Conservation (phyloP, 2,888 invertebrate genomes). For the Galeopsomyia nigrocyanea region DNA sequence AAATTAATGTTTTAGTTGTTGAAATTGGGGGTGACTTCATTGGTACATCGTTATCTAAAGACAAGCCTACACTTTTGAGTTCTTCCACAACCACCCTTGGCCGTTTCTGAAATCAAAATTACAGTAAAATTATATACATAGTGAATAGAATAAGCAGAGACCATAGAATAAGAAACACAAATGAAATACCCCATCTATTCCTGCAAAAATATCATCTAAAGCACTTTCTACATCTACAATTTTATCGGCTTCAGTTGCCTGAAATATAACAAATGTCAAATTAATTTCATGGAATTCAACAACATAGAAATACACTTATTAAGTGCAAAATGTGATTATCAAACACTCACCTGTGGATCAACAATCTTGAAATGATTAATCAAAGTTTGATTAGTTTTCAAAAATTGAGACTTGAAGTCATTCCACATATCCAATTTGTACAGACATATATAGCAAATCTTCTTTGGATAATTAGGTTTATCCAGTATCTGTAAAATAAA, state of each 20-base stretch:
- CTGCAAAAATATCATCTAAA: conserved; percentile 32
- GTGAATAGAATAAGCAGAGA: no score
- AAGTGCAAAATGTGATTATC: neutral
- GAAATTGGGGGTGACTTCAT: conserved; percentile 17
- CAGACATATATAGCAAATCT: conserved; percentile 63
- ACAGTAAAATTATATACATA: neutral
- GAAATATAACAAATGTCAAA: conserved; percentile 10
- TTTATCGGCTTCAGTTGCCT: conserved; percentile 39
- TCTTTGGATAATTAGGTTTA: conserved; percentile 57
- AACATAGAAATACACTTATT: neutral
- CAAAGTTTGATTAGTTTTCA: conserved; percentile 55
- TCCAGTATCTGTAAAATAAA: conserved; percentile 56
- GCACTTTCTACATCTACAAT: conserved; percentile 31
- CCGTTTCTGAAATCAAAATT: conserved; percentile 32
- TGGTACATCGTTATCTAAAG: no score
- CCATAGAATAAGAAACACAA: neutral
- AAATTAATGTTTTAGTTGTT: conserved; percentile 6
- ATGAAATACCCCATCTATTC: conserved; percentile 36
- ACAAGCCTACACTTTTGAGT: conserved; percentile 14
- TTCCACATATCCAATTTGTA: conserved; percentile 65
- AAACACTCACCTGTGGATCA: conserved; percentile 44
- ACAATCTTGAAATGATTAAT: conserved; percentile 29
- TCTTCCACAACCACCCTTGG: conserved; percentile 43
- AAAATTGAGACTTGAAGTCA: conserved; percentile 63
- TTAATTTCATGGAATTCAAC: neutral